Base-by-base conservation (phyloP, 1,140 invertebrate genomes). In the Patella vulgata region DNA sequence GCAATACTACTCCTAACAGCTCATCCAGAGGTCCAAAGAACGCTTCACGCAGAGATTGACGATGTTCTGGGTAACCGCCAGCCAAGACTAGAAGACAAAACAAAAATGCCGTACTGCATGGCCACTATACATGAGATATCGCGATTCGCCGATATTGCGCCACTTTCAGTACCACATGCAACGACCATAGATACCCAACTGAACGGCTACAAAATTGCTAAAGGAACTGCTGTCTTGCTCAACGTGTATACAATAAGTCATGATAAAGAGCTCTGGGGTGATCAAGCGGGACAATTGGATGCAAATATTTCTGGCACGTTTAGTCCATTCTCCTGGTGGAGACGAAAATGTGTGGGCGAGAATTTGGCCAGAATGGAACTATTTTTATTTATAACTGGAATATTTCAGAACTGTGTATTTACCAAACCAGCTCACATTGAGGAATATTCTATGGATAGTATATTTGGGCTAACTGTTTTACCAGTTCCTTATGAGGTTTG, bases 11-110 rank as follows among this genome's bases (percentile, higher is more conserved):
- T 90, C 66, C 89, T 96, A 87, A 91, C 92, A 0, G 79, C 87
- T 17, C 81, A 93, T 84, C 90, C 89, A 17, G 84, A 90, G 2
- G 87, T 91, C 0, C 93, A 94, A 78, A 87, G 84, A 25, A 89
- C 88, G 11, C 91, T 97, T 0, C 93, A 94, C 82, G 90, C 93
- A 55, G 95, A 97, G 81, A 84, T 97, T 19, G 43, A 66, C 33
- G 82, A 89, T 56, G 90, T 96, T 0, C 89, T 97, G 14, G 94
- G 94, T 25, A 88, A 89, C 30, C 87, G 93, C 25, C 84, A 93
- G 73, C 94, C 94, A 3, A 42, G 31, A 2, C 40, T 66, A 17
- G 21, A 51, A 12, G 66, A 75, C 44, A 51, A 55, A 19, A 28
- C 43, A 42, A 42, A 46, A 2, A 21, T 75, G 51, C 73, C 70